Percentiles rank a stretch among this genome's conserved stretches.
phyloP scores from a whole-genome alignment of 2,113 vertebrate genomes.

The Ctenodactylus gundi region DNA sequence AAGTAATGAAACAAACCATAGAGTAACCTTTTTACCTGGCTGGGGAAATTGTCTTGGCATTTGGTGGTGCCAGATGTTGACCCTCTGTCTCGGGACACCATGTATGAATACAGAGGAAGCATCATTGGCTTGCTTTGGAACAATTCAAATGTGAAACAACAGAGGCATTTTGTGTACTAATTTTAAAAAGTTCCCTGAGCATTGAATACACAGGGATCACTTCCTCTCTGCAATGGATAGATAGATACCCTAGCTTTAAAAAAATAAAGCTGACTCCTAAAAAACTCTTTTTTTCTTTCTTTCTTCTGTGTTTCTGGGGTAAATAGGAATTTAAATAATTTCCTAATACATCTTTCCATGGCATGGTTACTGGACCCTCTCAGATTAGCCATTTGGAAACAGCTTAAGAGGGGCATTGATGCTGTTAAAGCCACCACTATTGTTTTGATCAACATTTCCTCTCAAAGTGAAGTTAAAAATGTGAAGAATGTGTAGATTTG shows the following conservation, averaged over 20 bases:
- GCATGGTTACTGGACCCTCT: neutral
- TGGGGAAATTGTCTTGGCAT: neutral
- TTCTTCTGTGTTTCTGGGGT: neutral
- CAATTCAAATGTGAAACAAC: neutral
- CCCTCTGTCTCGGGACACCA: neutral
- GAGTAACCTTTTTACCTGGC: neutral
- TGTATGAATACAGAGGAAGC: neutral
- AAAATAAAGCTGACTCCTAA: conserved; percentile 38
- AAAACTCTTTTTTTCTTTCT: no score
- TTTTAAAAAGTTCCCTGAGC: neutral
- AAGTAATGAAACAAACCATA: conserved; percentile 26
- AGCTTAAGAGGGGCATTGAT: neutral
- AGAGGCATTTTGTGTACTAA: neutral
- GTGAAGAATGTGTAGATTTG: neutral
- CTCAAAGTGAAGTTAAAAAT: neutral
- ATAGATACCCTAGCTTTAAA: neutral
- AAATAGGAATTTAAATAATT: conserved; percentile 20
- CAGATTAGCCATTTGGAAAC: conserved; percentile 24
- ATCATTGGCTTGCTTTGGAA: neutral
- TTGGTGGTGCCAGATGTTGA: neutral
- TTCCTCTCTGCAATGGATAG: neutral
- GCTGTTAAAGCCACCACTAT: neutral
- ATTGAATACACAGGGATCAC: neutral
- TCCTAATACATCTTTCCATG: conserved; percentile 6
- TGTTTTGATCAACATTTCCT: neutral